phyloP scores from a whole-genome alignment of 2,888 invertebrate species.

The Agonopterix alstromeriana region DNA sequence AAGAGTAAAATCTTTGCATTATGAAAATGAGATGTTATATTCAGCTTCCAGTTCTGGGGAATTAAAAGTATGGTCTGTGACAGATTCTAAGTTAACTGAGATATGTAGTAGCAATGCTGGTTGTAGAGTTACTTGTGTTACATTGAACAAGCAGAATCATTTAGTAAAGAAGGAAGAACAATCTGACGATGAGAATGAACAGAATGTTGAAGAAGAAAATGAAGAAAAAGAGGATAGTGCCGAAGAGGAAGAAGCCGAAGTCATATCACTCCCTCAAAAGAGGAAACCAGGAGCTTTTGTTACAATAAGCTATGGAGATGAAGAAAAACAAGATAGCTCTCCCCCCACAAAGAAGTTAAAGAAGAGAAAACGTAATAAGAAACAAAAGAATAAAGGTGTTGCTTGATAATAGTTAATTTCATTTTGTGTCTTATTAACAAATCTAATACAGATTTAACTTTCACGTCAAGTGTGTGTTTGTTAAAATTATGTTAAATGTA shows the following conservation, averaged over 20 bases:
- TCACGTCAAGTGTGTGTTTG: not conserved
- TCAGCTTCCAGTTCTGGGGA: constrained; percentile 88
- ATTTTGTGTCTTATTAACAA: not conserved
- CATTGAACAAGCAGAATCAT: constrained; percentile 71
- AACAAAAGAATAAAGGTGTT: constrained; percentile 17
- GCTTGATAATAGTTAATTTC: not conserved
- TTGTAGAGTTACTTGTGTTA: constrained; percentile 85
- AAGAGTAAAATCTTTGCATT: constrained; percentile 82
- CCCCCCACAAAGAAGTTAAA: constrained; percentile 49
- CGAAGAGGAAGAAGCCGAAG: constrained; percentile 23
- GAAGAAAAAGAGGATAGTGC: constrained; percentile 16
- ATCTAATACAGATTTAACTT: not conserved
- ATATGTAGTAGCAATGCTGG: constrained; percentile 79
- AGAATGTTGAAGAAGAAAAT: constrained; percentile 5
- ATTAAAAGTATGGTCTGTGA: constrained; percentile 82
- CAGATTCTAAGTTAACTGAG: constrained; percentile 58
- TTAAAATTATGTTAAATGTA: not conserved
- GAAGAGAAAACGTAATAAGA: constrained; percentile 50
- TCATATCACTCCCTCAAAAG: constrained; percentile 24
- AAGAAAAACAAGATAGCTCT: constrained; percentile 26
- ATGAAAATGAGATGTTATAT: constrained; percentile 75
- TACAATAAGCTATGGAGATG: constrained; percentile 47
- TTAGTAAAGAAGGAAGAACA: constrained; percentile 57
- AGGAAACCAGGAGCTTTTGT: constrained; percentile 62
- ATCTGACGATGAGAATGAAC: constrained; percentile 23